Base-by-base conservation (phyloP, 2,888 invertebrate genomes). In the Drosophila fungiperda region DNA sequence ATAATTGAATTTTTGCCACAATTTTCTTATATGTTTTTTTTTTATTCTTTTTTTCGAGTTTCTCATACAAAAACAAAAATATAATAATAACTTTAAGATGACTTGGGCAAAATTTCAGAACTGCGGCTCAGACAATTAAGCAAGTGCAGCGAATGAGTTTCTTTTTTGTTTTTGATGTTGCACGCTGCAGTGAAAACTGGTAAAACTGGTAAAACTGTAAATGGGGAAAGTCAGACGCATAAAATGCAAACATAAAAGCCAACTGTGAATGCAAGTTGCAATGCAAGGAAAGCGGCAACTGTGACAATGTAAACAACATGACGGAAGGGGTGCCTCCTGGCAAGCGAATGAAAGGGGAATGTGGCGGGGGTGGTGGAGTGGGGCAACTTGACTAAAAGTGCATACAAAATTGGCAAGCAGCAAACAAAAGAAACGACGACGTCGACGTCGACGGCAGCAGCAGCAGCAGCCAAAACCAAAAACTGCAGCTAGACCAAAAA, bases 271-370 rank as follows among this genome's bases (percentile, higher is more conserved):
- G 90, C 90, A 83, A 84, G 60, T 84, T 78, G 81, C 84, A 74
- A 71, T 71, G 84, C 67, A 71, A 84, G 82, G 72, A 87, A 87
- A 88, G 86, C 87, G 81, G 81, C 90, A 85, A 85, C 85, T 90
- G 85, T 90, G 85, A 85, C 85, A 85, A 90, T 90, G 85, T 85
- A 85, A 85, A 88, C 85, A 85, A 86, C 89, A 77, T 62, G 29
- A 77, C 85, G 72, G 89, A 84, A 70, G 66, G 26, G 53, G 26
- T 3, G 40, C 20, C 5, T 8, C 8, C 20, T 9, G 20, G 11
- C 26, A 17, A 15, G 7, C 29, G 40, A 8, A 9, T 26, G 33
- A 2, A 4, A 3, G 3, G 17, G 57, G 15, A 32, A n/a, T 26
- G 49, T 15, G 29, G 5, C 67, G 52, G 48, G 50, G 29, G 17